Base-by-base conservation (phyloP, 2,797 vertebrate species). In the Chiloscyllium punctatum region DNA sequence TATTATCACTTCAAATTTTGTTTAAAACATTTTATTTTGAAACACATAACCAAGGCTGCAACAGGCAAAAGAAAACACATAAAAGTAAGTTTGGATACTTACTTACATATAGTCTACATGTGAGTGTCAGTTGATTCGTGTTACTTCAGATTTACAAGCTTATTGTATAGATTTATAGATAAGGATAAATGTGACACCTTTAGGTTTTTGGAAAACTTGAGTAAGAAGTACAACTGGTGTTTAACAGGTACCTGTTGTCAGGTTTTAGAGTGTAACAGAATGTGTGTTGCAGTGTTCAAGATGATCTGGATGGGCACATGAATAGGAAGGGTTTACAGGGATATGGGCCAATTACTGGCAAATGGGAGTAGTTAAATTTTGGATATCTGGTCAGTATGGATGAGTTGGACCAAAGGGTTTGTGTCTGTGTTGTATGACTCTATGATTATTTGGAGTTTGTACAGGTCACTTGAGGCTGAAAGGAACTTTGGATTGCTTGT, bases 1-100 rank as follows among this genome's bases (percentile, higher is more conserved):
- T 71, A 71, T 94, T 57, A 90, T 57, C 87, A 57, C 53, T 90
- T 77, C n/a, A 18, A 90, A 6, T 90, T 62, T 62, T 62, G 57
- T 90, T 90, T n/a, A 62, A 90, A 90, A 90, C 6, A 90, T 90
- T 90, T 90, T 62, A 62, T 90, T 90, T 90, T 90, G 87, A 33
- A 90, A 62, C 18, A 53, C 16, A 62, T 33, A 90, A 30, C 53
- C n/a, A 33, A 62, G 57, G 5, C 53, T 62, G 30, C 33, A 18
- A 37, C 13, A 90, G 16, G 30, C 27, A 90, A 16, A 3, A 21
- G 51, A 23, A 87, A 90, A 90, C 33, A 57, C 15, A 33, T 62
- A 30, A n/a, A 53, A 87, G 48, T 15, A 62, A 62, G 15, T 62
- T 90, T 90, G 6, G 87, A 62, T 33, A 33, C 87, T 48, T 48